Percentiles rank a stretch among this genome's conserved stretches.
phyloP scores from a whole-genome alignment of 2,113 vertebrate species.

The Pica pica region DNA sequence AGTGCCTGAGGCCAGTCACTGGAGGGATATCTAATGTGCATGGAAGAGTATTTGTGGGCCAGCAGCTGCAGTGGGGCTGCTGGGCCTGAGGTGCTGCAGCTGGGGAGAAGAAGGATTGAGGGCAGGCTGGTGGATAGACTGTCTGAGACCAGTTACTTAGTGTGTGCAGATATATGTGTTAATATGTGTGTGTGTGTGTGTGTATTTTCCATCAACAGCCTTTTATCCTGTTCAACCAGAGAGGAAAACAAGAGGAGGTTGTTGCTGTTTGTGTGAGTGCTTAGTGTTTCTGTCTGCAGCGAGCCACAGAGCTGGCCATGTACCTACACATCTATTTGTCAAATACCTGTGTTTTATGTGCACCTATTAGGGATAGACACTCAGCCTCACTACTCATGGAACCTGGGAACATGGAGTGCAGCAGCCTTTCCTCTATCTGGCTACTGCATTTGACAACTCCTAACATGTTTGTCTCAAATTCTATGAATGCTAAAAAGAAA shows the following conservation, averaged over 20 bases:
- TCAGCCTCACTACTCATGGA: background rate
- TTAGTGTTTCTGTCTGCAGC: background rate
- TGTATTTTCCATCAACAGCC: background rate
- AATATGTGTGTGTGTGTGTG: background rate
- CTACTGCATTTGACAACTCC: background rate
- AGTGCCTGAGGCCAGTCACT: background rate
- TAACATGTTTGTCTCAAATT: background rate
- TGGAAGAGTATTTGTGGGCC: background rate
- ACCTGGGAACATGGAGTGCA: background rate
- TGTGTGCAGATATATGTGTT: background rate
- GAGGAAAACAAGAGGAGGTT: background rate
- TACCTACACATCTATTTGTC: background rate
- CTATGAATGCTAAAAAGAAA: background rate
- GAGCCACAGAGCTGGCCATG: background rate
- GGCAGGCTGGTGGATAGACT: background rate
- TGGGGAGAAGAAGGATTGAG: background rate
- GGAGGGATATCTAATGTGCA: background rate
- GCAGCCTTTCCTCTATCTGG: background rate
- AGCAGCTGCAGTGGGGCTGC: background rate
- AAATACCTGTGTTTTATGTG: background rate
- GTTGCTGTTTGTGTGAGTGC: background rate
- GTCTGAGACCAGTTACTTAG: background rate
- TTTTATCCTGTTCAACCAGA: background rate
- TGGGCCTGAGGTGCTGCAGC: background rate
- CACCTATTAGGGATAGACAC: background rate